Base-by-base conservation (phyloP, 1,140 invertebrate species). In the Subanguina moxae region DNA sequence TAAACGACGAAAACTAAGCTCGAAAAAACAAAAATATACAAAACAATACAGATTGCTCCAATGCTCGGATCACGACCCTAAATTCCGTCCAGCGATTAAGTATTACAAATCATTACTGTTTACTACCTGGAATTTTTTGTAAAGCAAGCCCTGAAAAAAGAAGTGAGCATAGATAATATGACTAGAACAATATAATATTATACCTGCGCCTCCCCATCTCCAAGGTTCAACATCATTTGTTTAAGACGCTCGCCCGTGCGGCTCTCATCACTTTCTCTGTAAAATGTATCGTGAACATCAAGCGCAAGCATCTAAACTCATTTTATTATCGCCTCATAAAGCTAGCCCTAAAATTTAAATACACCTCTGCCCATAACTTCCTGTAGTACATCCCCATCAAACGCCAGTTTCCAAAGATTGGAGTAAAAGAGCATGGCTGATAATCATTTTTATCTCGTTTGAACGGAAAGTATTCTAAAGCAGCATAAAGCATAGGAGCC, bases 391-490 rank as follows among this genome's bases (percentile, higher is more conserved):
- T 76, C 11, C 68, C 42, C 74, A 78, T 74, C 48, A 70, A 64
- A 32, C 76, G 70, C 46, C 70, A 71, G 32, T 73, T 72, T 17
- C 65, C 76, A 43, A 81, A 81, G 38, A 81, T 79, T 15, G 79
- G 78, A 11, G 70, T 82, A 65, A 81, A 81, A n/a, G 78, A 81
- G 57, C 78, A 82, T 23, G 79, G 79, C 17, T 82, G 78, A 62
- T 82, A 82, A 61, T 81, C 72, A 43, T 72, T 76, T 27, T 61
- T 52, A 23, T 66, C 78, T 23, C 65, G 32, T 19, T 68, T 65
- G 57, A 80, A 80, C 15, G 79, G 79, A 70, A 81, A 81, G 66
- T 82, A 82, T 61, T 82, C 78, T 63, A n/a, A n/a, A n/a, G n/a
- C n/a, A n/a, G n/a, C n/a, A n/a, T n/a, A n/a, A n/a, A n/a, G n/a